Evolutionary conservation across 1,140 invertebrate genomes (phyloP), one percentile per base, ranked within the genome.

Genomic region (Nautilus pompilius): DNA sequence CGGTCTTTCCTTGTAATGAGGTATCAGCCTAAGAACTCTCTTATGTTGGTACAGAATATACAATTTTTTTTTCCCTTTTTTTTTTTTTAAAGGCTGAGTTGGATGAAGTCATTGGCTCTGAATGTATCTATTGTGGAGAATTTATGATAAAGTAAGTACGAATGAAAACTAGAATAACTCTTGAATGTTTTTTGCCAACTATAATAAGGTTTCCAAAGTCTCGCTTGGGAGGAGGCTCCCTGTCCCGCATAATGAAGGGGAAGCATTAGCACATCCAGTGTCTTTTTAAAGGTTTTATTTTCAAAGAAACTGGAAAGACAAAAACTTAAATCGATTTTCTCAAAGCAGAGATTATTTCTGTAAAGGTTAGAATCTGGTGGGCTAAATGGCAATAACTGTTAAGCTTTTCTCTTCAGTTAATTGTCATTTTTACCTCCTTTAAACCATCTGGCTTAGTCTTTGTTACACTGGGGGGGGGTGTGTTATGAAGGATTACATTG

Each of bases 81-180:
- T 59, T 63, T 53, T 32, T 17, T 26, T 72, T 65, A 30, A 68
- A 91, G 82, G 85, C 87, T 26, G 90, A 96, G 72, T 88, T 97
- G 33, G 94, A 98, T 82, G 89, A 94, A 67, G 87, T 98, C 0
- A 84, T 98, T 8, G 94, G 93, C 1, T 89, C 88, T 5, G 95
- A 98, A 80, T 98, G 96, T 81, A 83, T 96, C 0, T 95, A 91
- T 79, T 99, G 96, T 83, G 95, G 95, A 8, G 91, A 94, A 73
- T 86, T 91, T 70, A 93, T 96, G 88, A 95, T 98, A 66, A 88
- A 77, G 73, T 82, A 63, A 62, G 62, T 60, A 48, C 34, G n/a
- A 20, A 33, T 24, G 26, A n/a, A 6, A n/a, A 28, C 2, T 41
- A 17, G 2, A 56, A 0, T 20, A 17, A 53, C 22, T 15, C 6